Evolutionary conservation across 2,888 invertebrate genomes (phyloP), one percentile per base, ranked within the genome.

Genomic region (Selenia dentaria): DNA sequence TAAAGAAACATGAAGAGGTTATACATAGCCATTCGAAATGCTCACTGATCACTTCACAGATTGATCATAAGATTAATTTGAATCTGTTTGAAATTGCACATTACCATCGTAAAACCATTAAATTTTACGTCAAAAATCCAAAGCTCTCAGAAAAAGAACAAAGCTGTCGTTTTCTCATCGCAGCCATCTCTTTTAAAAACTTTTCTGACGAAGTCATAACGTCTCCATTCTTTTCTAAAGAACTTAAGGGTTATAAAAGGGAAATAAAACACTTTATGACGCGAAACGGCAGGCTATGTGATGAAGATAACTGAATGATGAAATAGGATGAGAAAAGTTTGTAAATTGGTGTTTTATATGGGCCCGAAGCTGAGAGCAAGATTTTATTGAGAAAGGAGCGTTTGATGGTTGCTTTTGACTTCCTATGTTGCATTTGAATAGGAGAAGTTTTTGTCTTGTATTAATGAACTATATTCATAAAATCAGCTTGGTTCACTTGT

Each of bases 231-330:
- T 29, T 38, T 29, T 14, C 38, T 29, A 28, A 38, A 38, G 2
- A 12, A 37, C 37, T 28, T 10, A 29, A 14, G 11, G 14, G 24
- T 31, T 39, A 39, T 31, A 39, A 38, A 38, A 29, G 24, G 24
- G 14, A 28, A 28, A 37, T 37, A 28, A 38, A 38, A 29, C 29
- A 13, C 6, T 39, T 39, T 39, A 39, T 32, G 31, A 31, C 31
- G 39, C 25, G 14, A 31, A 25, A 39, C 39, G 39, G 39, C 14
- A 29, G 22, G 28, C 37, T 25, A 29, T 24, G 29, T 18, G 10
- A 39, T 32, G 39, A 11, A 39, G 39, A 32, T 39, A 39, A 39
- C 16, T 13, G 31, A 39, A 39, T 39, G 39, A 39, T 39, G 32
- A 31, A 11, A 39, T 39, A 24, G n/a, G 39, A 39, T 39, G 39